Evolutionary conservation across 1,140 invertebrate genomes (phyloP).

Genomic region (Chironomus tepperi): DNA sequence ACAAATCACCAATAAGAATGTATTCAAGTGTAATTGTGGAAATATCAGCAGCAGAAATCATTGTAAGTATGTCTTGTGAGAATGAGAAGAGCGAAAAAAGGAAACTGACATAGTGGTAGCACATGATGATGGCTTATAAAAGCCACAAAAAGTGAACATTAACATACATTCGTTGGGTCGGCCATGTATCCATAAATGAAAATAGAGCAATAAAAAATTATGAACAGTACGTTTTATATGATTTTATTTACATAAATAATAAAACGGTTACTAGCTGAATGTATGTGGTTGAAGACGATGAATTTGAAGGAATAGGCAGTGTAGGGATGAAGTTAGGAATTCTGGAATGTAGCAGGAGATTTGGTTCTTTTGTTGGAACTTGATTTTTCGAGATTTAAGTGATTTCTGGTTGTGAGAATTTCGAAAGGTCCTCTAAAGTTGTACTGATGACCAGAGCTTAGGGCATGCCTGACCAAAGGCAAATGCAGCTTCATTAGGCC

Average conservation of each 20-base stretch:
- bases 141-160: conserved; percentile 7
- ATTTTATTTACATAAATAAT: conserved; percentile 15
- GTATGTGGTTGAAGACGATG: too few species aligned
- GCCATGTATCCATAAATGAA: conserved; percentile 7
- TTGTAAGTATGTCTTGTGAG: not conserved
- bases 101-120: not conserved
- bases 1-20: too few species aligned
- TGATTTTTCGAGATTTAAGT: too few species aligned
- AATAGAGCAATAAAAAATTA: conserved; percentile 15
- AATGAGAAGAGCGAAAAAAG: not conserved
- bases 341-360: too few species aligned
- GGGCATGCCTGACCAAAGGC: too few species aligned
- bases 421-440: too few species aligned
- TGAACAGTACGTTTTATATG: conserved; percentile 13
- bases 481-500: too few species aligned
- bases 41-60: not conserved
- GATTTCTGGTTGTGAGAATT: too few species aligned
- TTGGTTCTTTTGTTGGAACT: too few species aligned
- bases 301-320: too few species aligned
- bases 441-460: too few species aligned
- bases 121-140: conserved; percentile 13
- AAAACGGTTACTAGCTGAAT: not conserved
- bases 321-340: too few species aligned
- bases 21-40: not conserved
- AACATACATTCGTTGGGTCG: conserved; percentile 11